These are phyloP conservation scores for Ceraclea dissimilis DNA, from an alignment of 2,888 invertebrate genomes.

Conservation along the genomic window DNA sequence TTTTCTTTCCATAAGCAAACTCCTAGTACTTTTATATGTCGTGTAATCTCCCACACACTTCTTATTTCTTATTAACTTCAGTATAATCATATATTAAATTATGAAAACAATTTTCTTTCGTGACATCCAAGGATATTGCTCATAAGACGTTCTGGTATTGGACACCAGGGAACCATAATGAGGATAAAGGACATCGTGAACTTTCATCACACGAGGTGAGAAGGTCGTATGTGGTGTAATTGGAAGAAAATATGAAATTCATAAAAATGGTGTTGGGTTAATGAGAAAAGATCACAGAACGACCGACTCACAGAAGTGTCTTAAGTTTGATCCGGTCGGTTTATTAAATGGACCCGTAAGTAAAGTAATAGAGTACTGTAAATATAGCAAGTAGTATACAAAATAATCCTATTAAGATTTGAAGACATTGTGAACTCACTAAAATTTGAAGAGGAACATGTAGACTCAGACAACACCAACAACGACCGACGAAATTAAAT, in stretches of 20 bases:
- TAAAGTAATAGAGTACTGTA: too few relatives aligned
- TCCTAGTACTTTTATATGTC: neutral
- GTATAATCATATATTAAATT: neutral
- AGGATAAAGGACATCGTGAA: neutral
- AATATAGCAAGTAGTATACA: too few relatives aligned
- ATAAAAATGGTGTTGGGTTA: neutral
- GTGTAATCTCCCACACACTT: neutral
- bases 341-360: too few relatives aligned
- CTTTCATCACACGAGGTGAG: neutral
- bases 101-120: neutral
- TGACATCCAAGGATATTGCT: neutral
- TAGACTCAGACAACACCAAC: too few relatives aligned
- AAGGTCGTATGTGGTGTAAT: slow-evolving; percentile 1
- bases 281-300: neutral
- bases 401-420: too few relatives aligned
- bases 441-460: too few relatives aligned
- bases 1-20: neutral
- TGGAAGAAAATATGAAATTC: neutral
- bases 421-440: too few relatives aligned
- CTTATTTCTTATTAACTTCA: neutral
- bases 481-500: too few relatives aligned
- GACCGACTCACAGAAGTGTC: too few relatives aligned
- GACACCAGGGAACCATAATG: neutral
- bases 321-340: too few relatives aligned
- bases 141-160: neutral